These are phyloP conservation scores for Clupea harengus DNA, from an alignment of 2,113 vertebrate species.

Conservation along the genomic window DNA sequence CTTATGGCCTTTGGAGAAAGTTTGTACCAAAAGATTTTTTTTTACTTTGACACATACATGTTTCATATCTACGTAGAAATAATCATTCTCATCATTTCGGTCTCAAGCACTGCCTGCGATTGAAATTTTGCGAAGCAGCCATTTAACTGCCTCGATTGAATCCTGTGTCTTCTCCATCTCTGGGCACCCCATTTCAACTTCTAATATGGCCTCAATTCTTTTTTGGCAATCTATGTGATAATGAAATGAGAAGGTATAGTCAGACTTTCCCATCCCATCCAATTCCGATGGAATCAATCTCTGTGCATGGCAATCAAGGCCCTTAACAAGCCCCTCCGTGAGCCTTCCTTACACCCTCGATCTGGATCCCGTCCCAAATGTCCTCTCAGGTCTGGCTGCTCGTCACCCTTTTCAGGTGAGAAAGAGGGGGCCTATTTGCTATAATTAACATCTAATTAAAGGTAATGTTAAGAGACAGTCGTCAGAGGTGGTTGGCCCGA, in stretches of 20 bases:
- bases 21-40: not conserved
- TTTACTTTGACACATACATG: not conserved
- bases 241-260: not conserved
- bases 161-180: not conserved
- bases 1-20: not conserved
- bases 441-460: not conserved
- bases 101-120: not conserved
- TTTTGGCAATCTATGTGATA: conserved; percentile 10
- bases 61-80: not conserved
- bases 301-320: not conserved
- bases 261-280: conserved; percentile 4
- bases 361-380: not conserved
- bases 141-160: not conserved
- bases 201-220: conserved; percentile 15
- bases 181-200: not conserved
- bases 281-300: not conserved
- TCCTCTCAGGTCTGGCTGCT: not conserved
- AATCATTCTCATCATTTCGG: not conserved
- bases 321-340: not conserved
- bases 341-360: not conserved
- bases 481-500: not conserved
- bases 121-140: not conserved
- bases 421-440: not conserved
- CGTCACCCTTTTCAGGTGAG: not conserved
- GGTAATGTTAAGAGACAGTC: not conserved